Conservation (phyloP, 1,140 invertebrate species). For the Venturia canescens region DNA sequence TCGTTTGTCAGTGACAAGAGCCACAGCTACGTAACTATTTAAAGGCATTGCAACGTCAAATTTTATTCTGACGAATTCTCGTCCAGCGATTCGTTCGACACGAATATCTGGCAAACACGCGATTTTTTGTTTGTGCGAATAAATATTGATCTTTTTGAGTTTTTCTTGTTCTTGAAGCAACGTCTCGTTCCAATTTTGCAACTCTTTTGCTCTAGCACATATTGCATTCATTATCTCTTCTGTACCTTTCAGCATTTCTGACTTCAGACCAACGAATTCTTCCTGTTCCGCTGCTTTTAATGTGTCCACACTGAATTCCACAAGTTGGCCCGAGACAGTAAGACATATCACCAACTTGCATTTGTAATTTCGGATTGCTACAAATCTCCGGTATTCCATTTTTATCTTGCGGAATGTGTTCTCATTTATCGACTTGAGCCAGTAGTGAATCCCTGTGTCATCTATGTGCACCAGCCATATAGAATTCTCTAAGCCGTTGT, state of each 20-base stretch:
- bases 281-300: constrained; percentile 38
- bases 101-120: constrained; percentile 56
- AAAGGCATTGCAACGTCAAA: constrained; percentile 62
- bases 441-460: constrained; percentile 56
- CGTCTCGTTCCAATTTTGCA: constrained; percentile 52
- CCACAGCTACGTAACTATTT: constrained; percentile 58
- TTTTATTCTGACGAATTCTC: constrained; percentile 56
- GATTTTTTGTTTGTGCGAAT: constrained; percentile 60
- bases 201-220: constrained; percentile 56
- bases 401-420: constrained; percentile 24
- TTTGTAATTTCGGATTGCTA: constrained; percentile 36
- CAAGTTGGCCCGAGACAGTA: background rate
- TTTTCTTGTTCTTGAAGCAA: constrained; percentile 56
- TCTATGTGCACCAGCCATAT: constrained; percentile 65
- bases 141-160: constrained; percentile 67
- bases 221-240: constrained; percentile 63
- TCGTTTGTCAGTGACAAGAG: constrained; percentile 52
- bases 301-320: background rate
- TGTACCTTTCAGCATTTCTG: constrained; percentile 61
- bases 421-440: background rate
- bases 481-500: constrained; percentile 44
- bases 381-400: constrained; percentile 1
- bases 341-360: constrained; percentile 26
- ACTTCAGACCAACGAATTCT: constrained; percentile 54
- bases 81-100: constrained; percentile 56